Conservation (phyloP, 2,797 vertebrate genomes). For the Bovichtus variegatus region DNA sequence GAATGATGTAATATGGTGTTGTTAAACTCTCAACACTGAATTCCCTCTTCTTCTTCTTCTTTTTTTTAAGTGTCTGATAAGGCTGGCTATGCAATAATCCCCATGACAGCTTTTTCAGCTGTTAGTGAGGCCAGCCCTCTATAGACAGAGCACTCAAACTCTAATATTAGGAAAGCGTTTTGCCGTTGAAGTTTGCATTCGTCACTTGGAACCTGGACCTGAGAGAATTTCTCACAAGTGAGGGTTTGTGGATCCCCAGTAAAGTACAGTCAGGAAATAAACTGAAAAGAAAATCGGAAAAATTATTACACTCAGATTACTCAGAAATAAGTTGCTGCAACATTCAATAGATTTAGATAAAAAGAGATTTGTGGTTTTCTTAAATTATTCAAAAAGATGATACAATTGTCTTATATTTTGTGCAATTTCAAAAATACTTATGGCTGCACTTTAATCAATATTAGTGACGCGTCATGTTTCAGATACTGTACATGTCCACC, state of each 20-base stretch:
- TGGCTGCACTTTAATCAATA: background rate
- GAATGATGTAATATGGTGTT: conserved; percentile 58
- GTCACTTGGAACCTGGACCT: conserved; percentile 30
- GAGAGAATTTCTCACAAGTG: conserved; percentile 3
- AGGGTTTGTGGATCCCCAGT: conserved; percentile 11
- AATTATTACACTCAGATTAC: background rate
- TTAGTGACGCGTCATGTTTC: too few species aligned
- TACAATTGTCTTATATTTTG: background rate
- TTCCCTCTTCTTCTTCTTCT: too few species aligned
- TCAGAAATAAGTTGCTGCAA: background rate
- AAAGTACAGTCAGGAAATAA: conserved; percentile 1
- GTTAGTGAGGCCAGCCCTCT: conserved; percentile 32
- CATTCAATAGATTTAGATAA: background rate
- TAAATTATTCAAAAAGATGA: background rate
- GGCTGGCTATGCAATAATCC: conserved; percentile 46
- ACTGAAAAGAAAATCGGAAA: background rate
- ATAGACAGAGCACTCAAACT: conserved; percentile 14
- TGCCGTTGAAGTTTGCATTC: conserved; percentile 21
- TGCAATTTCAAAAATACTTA: background rate
- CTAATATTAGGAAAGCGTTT: conserved; percentile 25
- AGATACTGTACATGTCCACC: too few species aligned
- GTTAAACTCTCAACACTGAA: conserved; percentile 45
- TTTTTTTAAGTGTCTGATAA: conserved; percentile 60
- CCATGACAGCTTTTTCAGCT: conserved; percentile 43
- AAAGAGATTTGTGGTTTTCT: background rate